Percentiles rank a stretch among this genome's conserved stretches.
Evolutionary conservation across 2,113 vertebrate species (phyloP).

Genomic region (Cercocebus atys): DNA sequence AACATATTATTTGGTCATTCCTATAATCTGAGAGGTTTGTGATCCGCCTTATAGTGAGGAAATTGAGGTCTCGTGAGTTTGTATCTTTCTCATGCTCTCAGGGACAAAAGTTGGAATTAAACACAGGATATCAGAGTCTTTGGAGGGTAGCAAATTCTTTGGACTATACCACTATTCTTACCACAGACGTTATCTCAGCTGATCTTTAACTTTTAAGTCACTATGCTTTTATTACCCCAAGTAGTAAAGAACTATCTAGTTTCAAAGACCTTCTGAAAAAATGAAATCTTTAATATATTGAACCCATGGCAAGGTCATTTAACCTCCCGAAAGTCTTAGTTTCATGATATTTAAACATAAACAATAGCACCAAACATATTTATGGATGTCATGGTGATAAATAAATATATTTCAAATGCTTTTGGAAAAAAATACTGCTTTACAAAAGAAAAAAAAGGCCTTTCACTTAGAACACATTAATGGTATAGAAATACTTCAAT

Average conservation of each 20-base stretch:
- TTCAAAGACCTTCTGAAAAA: conserved; percentile 17
- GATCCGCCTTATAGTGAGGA: neutral
- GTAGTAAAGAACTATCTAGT: neutral
- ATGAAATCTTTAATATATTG: neutral
- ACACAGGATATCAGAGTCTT: neutral
- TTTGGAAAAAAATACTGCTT: neutral
- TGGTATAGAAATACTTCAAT: neutral
- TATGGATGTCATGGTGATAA: neutral
- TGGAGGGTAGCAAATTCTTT: neutral
- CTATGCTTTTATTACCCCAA: neutral
- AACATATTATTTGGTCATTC: neutral
- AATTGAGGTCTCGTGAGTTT: neutral
- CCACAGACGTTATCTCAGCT: neutral
- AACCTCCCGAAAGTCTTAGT: neutral
- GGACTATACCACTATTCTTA: neutral
- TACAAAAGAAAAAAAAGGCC: no score
- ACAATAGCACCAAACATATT: neutral
- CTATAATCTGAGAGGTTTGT: neutral
- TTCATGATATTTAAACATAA: neutral
- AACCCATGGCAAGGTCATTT: neutral
- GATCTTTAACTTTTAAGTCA: neutral
- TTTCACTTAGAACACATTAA: neutral
- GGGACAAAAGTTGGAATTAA: neutral
- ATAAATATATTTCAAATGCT: neutral
- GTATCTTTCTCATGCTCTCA: neutral